Base-by-base conservation (phyloP, 2,113 vertebrate genomes). In the Boleophthalmus pectinirostris region DNA sequence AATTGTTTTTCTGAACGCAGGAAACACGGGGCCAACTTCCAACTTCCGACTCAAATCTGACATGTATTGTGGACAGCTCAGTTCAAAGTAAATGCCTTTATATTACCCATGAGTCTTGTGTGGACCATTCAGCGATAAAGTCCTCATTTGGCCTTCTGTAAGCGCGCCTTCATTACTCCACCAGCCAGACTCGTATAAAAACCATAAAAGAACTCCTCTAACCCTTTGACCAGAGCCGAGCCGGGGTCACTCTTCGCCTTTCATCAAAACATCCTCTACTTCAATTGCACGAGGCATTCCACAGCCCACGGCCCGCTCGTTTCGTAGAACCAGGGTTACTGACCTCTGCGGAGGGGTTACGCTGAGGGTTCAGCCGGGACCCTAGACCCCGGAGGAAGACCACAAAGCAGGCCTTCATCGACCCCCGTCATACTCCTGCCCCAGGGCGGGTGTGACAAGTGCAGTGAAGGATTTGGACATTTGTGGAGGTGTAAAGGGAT, bases 331-430 rank as follows among this genome's bases (percentile, higher is more conserved):
- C 75, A n/a, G 60, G 85, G 66, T 64, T 57, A 80, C 78, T 82
- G 86, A 84, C 88, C 89, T 73, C 66, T 20, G 10, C 63, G 11
- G 51, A 58, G 76, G 74, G 87, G 82, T 90, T 67, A 81, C 85
- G 67, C 1, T 72, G 77, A 45, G 64, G 71, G 49, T 73, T 64
- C 79, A 82, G 84, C 82, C 84, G 71, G 80, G 74, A 76, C 79
- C 74, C 78, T 43, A 35, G 46, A 61, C 74, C 43, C 78, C 20
- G 1, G 21, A 70, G 69, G 60, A 82, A 60, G 29, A 66, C 78
- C 82, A 92, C 91, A 93, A 91, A 87, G 80, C 83, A 35, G 72
- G 66, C 78, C 82, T 91, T 92, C 75, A 92, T 90, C 72, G 63
- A 61, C 56, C 66, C 11, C 18, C 68, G 77, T 78, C 83, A 71